phyloP scores from a whole-genome alignment of 2,113 vertebrate genomes.

The Gambusia holbrooki region DNA sequence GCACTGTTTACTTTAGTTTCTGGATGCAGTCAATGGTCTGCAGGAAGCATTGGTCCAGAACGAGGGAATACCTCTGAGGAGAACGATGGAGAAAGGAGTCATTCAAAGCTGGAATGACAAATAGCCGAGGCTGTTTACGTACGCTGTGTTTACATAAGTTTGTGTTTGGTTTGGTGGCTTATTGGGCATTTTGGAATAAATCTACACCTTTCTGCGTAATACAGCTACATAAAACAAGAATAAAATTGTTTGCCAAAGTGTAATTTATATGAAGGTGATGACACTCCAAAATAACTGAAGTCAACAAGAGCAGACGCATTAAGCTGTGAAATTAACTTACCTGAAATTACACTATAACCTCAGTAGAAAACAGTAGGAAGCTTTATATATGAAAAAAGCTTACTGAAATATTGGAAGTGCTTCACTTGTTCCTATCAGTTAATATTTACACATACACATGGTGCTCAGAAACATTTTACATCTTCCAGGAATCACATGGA shows the following conservation, averaged over 20 bases:
- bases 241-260: slow-evolving; percentile 72
- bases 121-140: slow-evolving; percentile 81
- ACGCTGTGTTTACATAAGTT: slow-evolving; percentile 80
- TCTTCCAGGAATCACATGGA: slow-evolving; percentile 51
- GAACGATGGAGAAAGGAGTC: slow-evolving; percentile 80
- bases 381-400: slow-evolving; percentile 20
- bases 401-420: slow-evolving; percentile 8
- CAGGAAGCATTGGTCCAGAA: slow-evolving; percentile 82
- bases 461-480: slow-evolving; percentile 8
- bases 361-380: slow-evolving; percentile 3
- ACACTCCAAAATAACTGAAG: slow-evolving; percentile 65
- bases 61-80: slow-evolving; percentile 83
- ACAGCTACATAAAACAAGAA: slow-evolving; percentile 75
- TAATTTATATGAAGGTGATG: slow-evolving; percentile 77
- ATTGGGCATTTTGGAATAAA: slow-evolving; percentile 83
- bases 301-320: slow-evolving; percentile 49
- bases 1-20: slow-evolving; percentile 80
- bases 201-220: slow-evolving; percentile 78
- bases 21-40: slow-evolving; percentile 83
- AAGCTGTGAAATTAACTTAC: slow-evolving; percentile 29
- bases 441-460: neutral
- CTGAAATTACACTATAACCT: slow-evolving; percentile 22
- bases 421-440: slow-evolving; percentile 18
- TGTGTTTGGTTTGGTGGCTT: slow-evolving; percentile 80
- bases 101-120: slow-evolving; percentile 83